Evolutionary conservation across 1,140 invertebrate genomes (phyloP), one percentile per base, ranked within the genome.

Genomic region (Gonioctena quinquepunctata): DNA sequence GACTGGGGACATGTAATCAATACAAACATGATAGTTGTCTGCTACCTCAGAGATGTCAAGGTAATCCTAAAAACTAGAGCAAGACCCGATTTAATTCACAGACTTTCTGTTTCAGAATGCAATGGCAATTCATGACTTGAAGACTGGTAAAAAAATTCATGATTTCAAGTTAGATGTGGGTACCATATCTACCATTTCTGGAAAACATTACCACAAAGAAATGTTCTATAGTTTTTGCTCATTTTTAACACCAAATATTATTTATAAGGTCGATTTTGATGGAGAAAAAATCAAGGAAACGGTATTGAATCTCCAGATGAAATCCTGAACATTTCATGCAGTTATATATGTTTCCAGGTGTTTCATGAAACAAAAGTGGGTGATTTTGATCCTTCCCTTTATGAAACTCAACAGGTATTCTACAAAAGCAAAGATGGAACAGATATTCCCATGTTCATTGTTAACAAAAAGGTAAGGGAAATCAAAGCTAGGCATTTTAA

Each of bases 361-460:
- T 93, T 94, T 78, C 86, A 92, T 73, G 91, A 97, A 84, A 93
- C 95, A 4, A 90, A 91, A 82, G 88, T 99, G 6, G 90, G 93
- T 65, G 91, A 92, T 66, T 96, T 99, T 83, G 90, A 98, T 84
- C 82, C 91, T 2, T 86, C 88, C 5, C 82, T 91, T 61, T 99
- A 95, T 80, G 90, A 92, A 81, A 94, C 93, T 2, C 90, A 91
- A 62, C 97, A 99, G 86, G 88, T 97, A 48, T 99, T 99, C 85
- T 99, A 98, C 83, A 79, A 87, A 1, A 96, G 95, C 82, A 97
- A 96, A 85, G 97, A 99, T 86, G 95, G 94, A 64, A 98, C 96
- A 1, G 92, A 93, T 85, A 89, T 99, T 74, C 98, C 98, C 2
- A 99, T 99, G 97, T 99, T 98, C 84, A 92, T 99, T 72, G 90